Base-by-base conservation (phyloP, 2,888 invertebrate genomes). In the Lasioglossum morio region DNA sequence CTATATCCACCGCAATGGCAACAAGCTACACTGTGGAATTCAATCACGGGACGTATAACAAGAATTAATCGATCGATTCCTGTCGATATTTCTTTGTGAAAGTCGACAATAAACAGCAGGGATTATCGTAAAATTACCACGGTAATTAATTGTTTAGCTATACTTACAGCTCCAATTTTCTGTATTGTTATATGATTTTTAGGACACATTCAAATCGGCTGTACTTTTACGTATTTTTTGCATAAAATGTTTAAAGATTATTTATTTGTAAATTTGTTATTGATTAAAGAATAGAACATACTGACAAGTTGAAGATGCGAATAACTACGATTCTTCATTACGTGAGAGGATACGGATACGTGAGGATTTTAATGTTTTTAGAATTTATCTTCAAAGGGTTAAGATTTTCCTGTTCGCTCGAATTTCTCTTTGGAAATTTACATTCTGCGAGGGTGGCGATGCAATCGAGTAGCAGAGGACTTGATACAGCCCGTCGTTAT, bases 21-120 rank as follows among this genome's bases (percentile, higher is more conserved):
- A 77, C 79, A 63, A 60, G 70, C 60, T 72, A 16, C 63, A 19
- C 53, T 66, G 63, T 70, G 72, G 81, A 79, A 87, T 82, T 77
- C 70, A 77, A 86, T 86, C 72, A 77, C 34, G n/a, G n/a, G 37
- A 19, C 46, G 10, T 34, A 2, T 16, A 30, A 73, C 70, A 53
- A 79, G 60, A 70, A 75, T 60, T 48, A 48, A 48, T 43, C 70
- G 75, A 78, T 81, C 81, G 85, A 76, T 79, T 69, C 23, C 16
- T 53, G 48, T 19, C 53, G 70, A 79, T 82, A 53, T 40, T 23
- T 69, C 34, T 66, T 19, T 10, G 60, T 34, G 48, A 53, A 53
- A n/a, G 43, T 72, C 30, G 27, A 27, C 16, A 12, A 8, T n/a
- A 30, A 14, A 43, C 12, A 46, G 30, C 63, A 57, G 34, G 43